phyloP scores from a whole-genome alignment of 2,797 vertebrate genomes.

The Echiichthys vipera region DNA sequence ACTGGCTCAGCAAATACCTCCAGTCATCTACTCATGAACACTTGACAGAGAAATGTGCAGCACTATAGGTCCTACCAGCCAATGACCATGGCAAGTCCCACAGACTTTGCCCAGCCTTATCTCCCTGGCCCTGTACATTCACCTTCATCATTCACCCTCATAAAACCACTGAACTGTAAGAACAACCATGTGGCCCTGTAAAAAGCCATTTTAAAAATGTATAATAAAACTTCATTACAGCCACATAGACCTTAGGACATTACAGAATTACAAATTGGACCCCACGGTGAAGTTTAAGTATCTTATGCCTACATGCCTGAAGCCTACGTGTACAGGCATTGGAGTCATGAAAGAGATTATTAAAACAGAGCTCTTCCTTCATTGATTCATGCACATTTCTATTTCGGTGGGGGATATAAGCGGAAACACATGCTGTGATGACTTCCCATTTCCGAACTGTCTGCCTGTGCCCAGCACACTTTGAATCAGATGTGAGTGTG shows the following conservation, averaged over 20 bases:
- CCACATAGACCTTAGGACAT: neutral
- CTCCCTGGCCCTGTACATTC: constrained; percentile 51
- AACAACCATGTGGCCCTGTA: neutral
- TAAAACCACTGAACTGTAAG: constrained; percentile 28
- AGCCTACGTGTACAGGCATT: neutral
- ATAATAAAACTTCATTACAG: constrained; percentile 2
- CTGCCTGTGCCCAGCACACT: constrained; percentile 45
- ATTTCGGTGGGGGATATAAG: constrained; percentile 40
- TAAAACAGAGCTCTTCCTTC: constrained; percentile 31
- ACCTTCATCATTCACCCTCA: constrained; percentile 53
- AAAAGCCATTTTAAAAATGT: neutral
- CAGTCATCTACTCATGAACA: neutral
- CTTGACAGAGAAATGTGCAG: neutral
- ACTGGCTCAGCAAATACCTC: constrained; percentile 20
- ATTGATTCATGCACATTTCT: constrained; percentile 57
- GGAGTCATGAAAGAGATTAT: constrained; percentile 14
- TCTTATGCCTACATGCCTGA: too few species aligned
- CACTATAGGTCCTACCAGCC: neutral
- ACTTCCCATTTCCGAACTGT: constrained; percentile 77
- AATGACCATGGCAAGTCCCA: constrained; percentile 25
- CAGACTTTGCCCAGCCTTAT: constrained; percentile 69
- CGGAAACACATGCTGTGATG: constrained; percentile 66
- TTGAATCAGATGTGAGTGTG: constrained; percentile 55
- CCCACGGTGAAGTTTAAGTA: neutral
- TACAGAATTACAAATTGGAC: neutral